Conservation (phyloP, 2,113 vertebrate genomes). For the Oxyura jamaicensis region DNA sequence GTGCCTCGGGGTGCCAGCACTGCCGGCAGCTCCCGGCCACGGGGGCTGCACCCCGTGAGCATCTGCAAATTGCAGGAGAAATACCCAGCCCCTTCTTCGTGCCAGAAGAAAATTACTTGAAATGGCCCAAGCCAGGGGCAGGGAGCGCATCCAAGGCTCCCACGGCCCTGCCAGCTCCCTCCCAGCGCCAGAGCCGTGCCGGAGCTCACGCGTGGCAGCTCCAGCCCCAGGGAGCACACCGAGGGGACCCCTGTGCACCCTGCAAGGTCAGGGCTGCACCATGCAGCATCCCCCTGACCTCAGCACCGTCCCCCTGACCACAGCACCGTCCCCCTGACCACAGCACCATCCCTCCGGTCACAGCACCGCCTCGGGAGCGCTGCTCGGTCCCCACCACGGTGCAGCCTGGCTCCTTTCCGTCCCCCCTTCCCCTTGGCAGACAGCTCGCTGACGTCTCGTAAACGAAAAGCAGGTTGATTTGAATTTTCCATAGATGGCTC, state of each 20-base stretch:
- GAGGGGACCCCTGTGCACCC: not conserved
- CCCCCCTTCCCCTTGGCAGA: constrained; percentile 22
- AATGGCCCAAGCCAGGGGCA: too few relatives aligned
- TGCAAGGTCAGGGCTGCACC: rapidly evolving
- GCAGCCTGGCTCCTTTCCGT: not conserved
- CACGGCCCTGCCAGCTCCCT: too few relatives aligned
- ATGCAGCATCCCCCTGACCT: not conserved
- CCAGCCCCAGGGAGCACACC: rapidly evolving
- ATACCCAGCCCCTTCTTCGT: too few relatives aligned
- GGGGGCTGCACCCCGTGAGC: too few relatives aligned
- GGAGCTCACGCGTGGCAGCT: not conserved
- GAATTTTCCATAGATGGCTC: constrained; percentile 65
- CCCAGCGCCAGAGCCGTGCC: too few relatives aligned
- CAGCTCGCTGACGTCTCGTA: not conserved
- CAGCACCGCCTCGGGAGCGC: too few relatives aligned
- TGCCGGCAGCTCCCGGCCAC: rapidly evolving
- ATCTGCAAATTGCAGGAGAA: too few relatives aligned
- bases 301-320: not conserved
- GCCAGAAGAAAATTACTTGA: too few relatives aligned
- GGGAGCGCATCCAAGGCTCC: not conserved
- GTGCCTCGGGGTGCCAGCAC: not conserved
- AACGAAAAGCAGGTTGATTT: constrained; percentile 63
- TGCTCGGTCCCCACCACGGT: not conserved
- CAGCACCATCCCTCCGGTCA: not conserved
- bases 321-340: not conserved